A percentile compares a stretch with the other conserved stretches of the same genome.
Conservation (phyloP, 2,888 invertebrate genomes). For the Leptopilina syphax region DNA sequence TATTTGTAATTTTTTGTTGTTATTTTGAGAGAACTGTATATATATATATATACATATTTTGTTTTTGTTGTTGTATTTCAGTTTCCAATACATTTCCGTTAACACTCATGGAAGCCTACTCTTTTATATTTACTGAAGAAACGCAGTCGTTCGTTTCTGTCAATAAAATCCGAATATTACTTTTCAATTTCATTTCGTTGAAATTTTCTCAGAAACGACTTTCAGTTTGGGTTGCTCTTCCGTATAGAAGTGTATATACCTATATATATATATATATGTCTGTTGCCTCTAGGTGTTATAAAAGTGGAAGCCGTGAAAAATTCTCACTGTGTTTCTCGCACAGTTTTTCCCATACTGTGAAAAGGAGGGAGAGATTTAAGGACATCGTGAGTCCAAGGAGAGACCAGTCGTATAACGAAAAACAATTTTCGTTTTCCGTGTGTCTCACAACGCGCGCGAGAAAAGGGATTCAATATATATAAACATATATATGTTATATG, state of each 20-base stretch:
- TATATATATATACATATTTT: no score
- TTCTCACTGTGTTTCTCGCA: constrained; percentile 23
- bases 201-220: constrained; percentile 32
- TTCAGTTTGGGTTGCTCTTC: constrained; percentile 6
- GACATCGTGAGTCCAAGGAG: constrained; percentile 27
- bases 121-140: constrained; percentile 21
- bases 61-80: not conserved
- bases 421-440: constrained; percentile 50
- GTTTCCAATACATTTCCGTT: not conserved
- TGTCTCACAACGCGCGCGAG: constrained; percentile 39
- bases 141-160: constrained; percentile 28
- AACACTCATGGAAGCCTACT: not conserved
- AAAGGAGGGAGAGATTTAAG: constrained; percentile 26
- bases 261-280: not conserved
- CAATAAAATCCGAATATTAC: constrained; percentile 39
- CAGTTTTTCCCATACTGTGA: constrained; percentile 16
- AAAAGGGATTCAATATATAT: constrained; percentile 25
- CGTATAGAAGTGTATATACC: no score
- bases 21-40: no score
- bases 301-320: constrained; percentile 31
- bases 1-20: no score
- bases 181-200: constrained; percentile 39
- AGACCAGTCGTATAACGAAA: constrained; percentile 36
- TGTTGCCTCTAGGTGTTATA: constrained; percentile 39
- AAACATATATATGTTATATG: no score